Base-by-base conservation (phyloP, 2,113 vertebrate species). In the Grus americana region DNA sequence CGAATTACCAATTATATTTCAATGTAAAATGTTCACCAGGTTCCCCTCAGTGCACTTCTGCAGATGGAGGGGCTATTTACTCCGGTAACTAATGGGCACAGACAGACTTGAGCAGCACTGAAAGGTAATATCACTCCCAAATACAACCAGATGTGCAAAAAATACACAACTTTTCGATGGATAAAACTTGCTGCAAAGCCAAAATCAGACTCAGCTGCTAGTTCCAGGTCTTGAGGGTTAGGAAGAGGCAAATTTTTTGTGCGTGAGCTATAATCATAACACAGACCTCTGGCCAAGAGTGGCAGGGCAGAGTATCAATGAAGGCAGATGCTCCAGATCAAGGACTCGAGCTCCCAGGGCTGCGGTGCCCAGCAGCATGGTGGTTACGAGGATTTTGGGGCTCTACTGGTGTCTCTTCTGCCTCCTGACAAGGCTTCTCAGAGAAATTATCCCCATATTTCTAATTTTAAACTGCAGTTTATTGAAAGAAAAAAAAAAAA, bases 121-220 rank as follows among this genome's bases (percentile, higher is more conserved):
- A 86, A 73, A 93, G 82, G 85, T 40, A 93, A 54, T 73, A 74
- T 73, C 59, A 62, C 38, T 82, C 72, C 55, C 86, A 94, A 96
- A 80, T 6, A 30, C 86, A 94, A 95, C 79, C 96, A 96, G 82
- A 93, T 95, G 92, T 88, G 88, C 71, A 72, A 61, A 38, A 72
- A 67, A 52, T 46, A 93, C 74, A 79, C 3, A 21, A 21, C 32
- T 38, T 75, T 46, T 57, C 2, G 2, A 10, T 11, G 88, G 79
- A 27, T 61, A 46, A 76, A 76, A 80, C 82, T 83, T 68, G 66
- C 55, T 70, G 58, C 54, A 27, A 71, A 86, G 65, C 63, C 86
- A 72, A 90, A 93, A 93, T 70, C 78, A 88, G 74, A 38, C 70
- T 88, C 88, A 75, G 91, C 59, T 91, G 94, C 74, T 23, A 14